phyloP scores from a whole-genome alignment of 2,888 invertebrate species.

The Harpalus rubripes region DNA sequence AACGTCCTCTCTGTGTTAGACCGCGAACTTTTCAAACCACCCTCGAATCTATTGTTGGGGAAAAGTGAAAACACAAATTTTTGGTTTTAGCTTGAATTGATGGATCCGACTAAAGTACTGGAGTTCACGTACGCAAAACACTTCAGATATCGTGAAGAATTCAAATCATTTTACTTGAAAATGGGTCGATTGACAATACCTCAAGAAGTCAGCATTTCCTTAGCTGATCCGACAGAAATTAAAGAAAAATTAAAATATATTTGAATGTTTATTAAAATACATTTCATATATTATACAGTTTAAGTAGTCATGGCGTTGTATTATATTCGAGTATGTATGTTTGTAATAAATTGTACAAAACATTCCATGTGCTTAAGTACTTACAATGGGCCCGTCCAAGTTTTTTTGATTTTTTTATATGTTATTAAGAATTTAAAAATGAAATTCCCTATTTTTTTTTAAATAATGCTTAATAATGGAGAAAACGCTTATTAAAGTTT shows the following conservation, averaged over 20 bases:
- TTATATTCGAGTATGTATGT: constrained; percentile 16
- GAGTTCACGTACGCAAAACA: background rate
- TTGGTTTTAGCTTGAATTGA: constrained; percentile 58
- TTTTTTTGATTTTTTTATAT: too few relatives aligned
- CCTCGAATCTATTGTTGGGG: too few relatives aligned
- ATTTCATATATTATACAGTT: constrained; percentile 44
- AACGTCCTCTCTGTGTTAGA: too few relatives aligned
- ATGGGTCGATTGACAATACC: background rate
- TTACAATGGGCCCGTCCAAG: too few relatives aligned
- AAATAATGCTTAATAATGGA: too few relatives aligned
- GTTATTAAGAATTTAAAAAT: too few relatives aligned
- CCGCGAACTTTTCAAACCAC: too few relatives aligned
- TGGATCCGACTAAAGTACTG: background rate
- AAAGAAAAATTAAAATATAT: background rate
- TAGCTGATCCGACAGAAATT: too few relatives aligned
- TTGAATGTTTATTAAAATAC: constrained; percentile 56
- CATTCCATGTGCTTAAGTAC: constrained; percentile 52
- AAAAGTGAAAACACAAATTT: background rate
- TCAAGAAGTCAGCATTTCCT: too few relatives aligned
- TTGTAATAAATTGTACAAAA: constrained; percentile 17
- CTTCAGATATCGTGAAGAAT: background rate
- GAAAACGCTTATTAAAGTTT: too few relatives aligned
- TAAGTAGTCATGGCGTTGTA: constrained; percentile 62
- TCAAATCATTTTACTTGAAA: background rate
- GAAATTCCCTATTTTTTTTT: too few relatives aligned